Evolutionary conservation across 2,888 invertebrate genomes (phyloP).

Genomic region (Phasia obesa): DNA sequence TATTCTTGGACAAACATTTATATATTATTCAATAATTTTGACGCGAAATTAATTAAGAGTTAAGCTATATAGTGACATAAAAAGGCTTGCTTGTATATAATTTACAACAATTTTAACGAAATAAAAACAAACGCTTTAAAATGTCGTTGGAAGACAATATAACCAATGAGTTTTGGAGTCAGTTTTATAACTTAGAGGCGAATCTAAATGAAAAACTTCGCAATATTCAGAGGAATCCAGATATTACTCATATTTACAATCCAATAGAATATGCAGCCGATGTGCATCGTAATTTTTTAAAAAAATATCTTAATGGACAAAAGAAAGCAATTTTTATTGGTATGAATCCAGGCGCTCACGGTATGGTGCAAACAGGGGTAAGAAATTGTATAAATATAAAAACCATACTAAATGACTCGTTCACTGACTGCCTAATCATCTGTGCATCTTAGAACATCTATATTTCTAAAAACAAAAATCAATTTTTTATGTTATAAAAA

Average conservation of each 20-base stretch:
- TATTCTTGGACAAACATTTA: too few species aligned
- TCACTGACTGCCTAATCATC: too few species aligned
- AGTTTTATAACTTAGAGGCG: slow-evolving; percentile 77
- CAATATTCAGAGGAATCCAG: slow-evolving; percentile 12
- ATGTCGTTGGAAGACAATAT: neutral
- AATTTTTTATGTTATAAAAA: too few species aligned
- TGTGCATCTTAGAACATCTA: too few species aligned
- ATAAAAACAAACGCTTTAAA: neutral
- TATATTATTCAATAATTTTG: too few species aligned
- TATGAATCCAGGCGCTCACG: slow-evolving; percentile 98
- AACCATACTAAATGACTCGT: too few species aligned
- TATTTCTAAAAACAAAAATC: too few species aligned
- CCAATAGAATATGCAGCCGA: slow-evolving; percentile 92
- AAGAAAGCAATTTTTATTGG: slow-evolving; percentile 92
- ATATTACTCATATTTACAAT: slow-evolving; percentile 86
- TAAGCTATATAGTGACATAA: too few species aligned
- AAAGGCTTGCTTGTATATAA: too few species aligned
- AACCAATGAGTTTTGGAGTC: slow-evolving; percentile 75
- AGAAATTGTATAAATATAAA: slow-evolving; percentile 13
- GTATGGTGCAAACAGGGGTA: slow-evolving; percentile 96
- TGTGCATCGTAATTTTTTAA: slow-evolving; percentile 90
- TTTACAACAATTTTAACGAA: too few species aligned
- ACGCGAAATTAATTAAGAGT: too few species aligned
- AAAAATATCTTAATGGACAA: slow-evolving; percentile 86
- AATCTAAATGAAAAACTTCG: slow-evolving; percentile 74